Conservation (phyloP, 2,113 vertebrate species). For the Chaetodon trifascialis region DNA sequence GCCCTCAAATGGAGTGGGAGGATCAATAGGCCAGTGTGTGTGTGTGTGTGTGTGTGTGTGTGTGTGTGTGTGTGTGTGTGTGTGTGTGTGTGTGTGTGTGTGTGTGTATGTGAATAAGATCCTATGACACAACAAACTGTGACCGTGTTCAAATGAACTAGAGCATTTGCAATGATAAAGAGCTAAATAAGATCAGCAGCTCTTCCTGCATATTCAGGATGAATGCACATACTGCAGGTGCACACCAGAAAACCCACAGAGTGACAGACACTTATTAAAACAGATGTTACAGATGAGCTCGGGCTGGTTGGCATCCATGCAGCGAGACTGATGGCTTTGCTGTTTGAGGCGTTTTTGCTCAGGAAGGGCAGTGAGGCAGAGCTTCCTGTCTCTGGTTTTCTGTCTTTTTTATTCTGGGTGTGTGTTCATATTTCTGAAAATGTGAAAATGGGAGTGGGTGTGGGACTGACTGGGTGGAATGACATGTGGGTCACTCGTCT, state of each 20-base stretch:
- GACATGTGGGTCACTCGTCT: constrained; percentile 3
- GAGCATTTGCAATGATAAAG: constrained; percentile 12
- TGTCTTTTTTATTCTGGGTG: constrained; percentile 3
- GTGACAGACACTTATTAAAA: constrained; percentile 21
- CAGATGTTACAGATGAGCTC: constrained; percentile 1
- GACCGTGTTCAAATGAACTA: constrained; percentile 40
- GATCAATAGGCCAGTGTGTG: constrained; percentile 60
- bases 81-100: constrained; percentile 35
- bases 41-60: constrained; percentile 36
- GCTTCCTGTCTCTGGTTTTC: constrained; percentile 50
- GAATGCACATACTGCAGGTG: neutral
- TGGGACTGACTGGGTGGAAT: constrained; percentile 34
- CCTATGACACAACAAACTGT: constrained; percentile 12
- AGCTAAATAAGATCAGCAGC: constrained; percentile 24
- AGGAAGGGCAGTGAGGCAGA: constrained; percentile 37
- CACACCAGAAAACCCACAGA: constrained; percentile 27
- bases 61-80: constrained; percentile 30
- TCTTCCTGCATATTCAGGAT: neutral
- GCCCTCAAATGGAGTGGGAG: constrained; percentile 57
- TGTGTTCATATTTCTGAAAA: neutral
- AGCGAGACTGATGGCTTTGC: constrained; percentile 9
- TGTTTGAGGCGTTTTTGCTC: constrained; percentile 31
- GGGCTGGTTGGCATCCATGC: neutral
- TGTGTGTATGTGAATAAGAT: constrained; percentile 28
- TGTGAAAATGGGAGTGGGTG: constrained; percentile 21